phyloP scores from a whole-genome alignment of 2,888 invertebrate species.

The Lasioglossum leucozonium region DNA sequence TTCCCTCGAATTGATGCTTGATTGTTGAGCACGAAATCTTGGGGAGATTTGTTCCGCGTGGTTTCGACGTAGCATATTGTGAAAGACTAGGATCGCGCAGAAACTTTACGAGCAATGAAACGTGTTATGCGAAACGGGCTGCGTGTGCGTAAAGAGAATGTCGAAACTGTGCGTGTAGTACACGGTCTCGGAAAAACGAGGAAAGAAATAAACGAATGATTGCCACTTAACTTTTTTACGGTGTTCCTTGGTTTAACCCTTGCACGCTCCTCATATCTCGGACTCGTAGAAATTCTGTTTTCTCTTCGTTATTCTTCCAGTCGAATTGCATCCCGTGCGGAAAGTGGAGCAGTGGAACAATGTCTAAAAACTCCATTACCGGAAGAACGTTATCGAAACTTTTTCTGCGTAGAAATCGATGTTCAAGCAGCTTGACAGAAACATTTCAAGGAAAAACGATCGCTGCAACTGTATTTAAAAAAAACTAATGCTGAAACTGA shows the following conservation, averaged over 20 bases:
- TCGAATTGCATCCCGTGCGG: not conserved
- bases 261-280: not conserved
- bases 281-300: not conserved
- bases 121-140: not conserved
- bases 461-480: not conserved
- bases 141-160: not conserved
- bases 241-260: not conserved
- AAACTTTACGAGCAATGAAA: not conserved
- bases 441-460: not conserved
- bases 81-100: not conserved
- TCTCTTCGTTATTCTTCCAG: not conserved
- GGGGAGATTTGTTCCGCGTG: not conserved
- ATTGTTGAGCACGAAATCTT: not conserved
- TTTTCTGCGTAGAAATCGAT: not conserved
- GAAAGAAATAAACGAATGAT: not conserved
- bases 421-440: not conserved
- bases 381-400: not conserved
- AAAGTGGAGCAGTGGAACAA: not conserved
- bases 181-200: not conserved
- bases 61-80: not conserved
- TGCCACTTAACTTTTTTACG: not conserved
- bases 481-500: not conserved
- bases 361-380: not conserved
- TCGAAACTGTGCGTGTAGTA: not conserved
- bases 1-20: not conserved